Percentiles rank a stretch among this genome's conserved stretches.
These are phyloP conservation scores for Chrysotoxum bicinctum DNA, from an alignment of 2,888 invertebrate genomes.

Conservation along the genomic window DNA sequence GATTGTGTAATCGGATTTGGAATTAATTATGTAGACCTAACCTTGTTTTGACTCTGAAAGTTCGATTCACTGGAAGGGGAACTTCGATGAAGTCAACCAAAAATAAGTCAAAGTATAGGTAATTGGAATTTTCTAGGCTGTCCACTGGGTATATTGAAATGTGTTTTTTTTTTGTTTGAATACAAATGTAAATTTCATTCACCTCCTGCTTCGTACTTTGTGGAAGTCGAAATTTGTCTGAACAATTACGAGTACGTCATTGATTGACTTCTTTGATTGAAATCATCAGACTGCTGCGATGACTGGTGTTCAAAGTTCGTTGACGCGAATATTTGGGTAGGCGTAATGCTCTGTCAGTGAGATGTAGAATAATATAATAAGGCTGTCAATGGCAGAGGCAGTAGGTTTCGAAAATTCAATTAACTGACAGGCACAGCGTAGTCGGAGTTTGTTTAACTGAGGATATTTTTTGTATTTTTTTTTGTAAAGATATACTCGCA, in stretches of 20 bases:
- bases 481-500: neutral
- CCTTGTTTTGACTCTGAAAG: conserved; percentile 4
- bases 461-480: neutral
- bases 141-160: neutral
- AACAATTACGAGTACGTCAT: conserved; percentile 31
- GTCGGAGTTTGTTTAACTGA: neutral
- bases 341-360: neutral
- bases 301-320: neutral
- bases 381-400: neutral
- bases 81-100: neutral
- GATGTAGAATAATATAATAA: neutral
- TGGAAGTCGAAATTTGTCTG: neutral
- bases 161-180: neutral
- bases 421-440: neutral
- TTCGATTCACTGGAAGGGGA: neutral
- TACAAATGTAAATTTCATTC: conserved; percentile 5
- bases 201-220: neutral
- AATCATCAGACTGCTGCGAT: neutral
- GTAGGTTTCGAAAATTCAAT: conserved; percentile 20
- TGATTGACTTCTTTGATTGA: conserved; percentile 24
- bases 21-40: conserved; percentile 17
- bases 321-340: neutral
- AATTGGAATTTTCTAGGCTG: conserved; percentile 15
- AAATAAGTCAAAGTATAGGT: neutral
- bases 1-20: conserved; percentile 30